phyloP scores from a whole-genome alignment of 1,140 invertebrate species.

The Macrostomum lignano region DNA sequence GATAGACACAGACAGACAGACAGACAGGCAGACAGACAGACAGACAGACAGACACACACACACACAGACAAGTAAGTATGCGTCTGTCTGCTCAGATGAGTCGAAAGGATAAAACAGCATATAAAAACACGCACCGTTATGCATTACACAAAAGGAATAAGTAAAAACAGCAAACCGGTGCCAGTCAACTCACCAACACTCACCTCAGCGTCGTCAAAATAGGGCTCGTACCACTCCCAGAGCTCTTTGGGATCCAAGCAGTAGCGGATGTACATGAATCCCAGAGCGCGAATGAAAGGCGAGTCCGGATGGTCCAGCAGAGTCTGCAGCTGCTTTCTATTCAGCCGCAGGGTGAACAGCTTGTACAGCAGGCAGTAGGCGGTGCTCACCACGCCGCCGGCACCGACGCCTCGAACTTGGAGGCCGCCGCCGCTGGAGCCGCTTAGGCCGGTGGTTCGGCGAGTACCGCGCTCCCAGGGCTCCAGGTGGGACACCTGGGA shows the following conservation, averaged over 20 bases:
- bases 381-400: slow-evolving; percentile 89
- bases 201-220: slow-evolving; percentile 74
- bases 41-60: too few relatives aligned
- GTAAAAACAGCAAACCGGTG: too few relatives aligned
- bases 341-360: slow-evolving; percentile 74
- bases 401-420: slow-evolving; percentile 85
- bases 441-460: slow-evolving; percentile 54
- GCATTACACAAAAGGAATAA: too few relatives aligned
- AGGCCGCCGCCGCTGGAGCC: slow-evolving; percentile 99
- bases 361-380: slow-evolving; percentile 94
- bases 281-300: slow-evolving; percentile 76
- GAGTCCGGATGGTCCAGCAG: slow-evolving; percentile 80
- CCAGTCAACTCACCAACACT: too few relatives aligned
- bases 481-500: too few relatives aligned
- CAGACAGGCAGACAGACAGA: too few relatives aligned
- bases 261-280: slow-evolving; percentile 81
- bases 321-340: slow-evolving; percentile 79
- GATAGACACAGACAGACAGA: too few relatives aligned
- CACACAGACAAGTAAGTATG: too few relatives aligned
- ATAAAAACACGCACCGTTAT: too few relatives aligned
- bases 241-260: slow-evolving; percentile 66
- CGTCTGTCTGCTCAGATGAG: too few relatives aligned
- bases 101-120: too few relatives aligned
- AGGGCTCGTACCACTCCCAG: slow-evolving; percentile 82
- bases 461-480: slow-evolving; percentile 93